Evolutionary conservation across 2,888 invertebrate species (phyloP).

Genomic region (Drosophila ustulata): DNA sequence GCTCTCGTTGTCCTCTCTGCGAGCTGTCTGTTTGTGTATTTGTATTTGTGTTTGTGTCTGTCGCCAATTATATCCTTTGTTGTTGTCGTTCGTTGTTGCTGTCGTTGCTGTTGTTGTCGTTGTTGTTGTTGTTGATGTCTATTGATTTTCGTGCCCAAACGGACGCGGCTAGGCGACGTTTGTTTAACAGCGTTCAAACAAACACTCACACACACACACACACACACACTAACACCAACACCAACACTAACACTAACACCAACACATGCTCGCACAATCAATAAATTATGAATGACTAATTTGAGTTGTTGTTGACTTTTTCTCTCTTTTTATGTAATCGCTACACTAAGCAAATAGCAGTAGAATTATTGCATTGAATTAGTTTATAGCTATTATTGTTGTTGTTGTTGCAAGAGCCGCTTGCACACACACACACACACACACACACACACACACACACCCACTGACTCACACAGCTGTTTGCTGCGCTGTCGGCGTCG

Average conservation of each 20-base stretch:
- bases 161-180: constrained; percentile 56
- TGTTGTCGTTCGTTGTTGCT: constrained; percentile 41
- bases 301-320: constrained; percentile 28
- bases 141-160: constrained; percentile 56
- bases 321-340: constrained; percentile 55
- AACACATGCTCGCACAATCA: constrained; percentile 46
- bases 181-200: constrained; percentile 45
- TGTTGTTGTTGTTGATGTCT: constrained; percentile 43
- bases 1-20: constrained; percentile 7
- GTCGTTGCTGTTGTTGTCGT: constrained; percentile 15
- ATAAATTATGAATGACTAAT: constrained; percentile 67
- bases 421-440: constrained; percentile 20
- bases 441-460: constrained; percentile 18
- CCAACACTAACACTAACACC: too few relatives aligned
- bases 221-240: constrained; percentile 11
- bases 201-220: constrained; percentile 7
- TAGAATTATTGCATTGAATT: neutral
- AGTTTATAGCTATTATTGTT: neutral
- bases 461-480: constrained; percentile 60
- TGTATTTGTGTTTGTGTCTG: constrained; percentile 30
- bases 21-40: constrained; percentile 1
- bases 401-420: constrained; percentile 36
- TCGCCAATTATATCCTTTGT: constrained; percentile 45
- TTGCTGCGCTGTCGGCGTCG: constrained; percentile 22
- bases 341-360: constrained; percentile 19